Conservation (phyloP, 2,113 vertebrate genomes). For the Strigops habroptila region DNA sequence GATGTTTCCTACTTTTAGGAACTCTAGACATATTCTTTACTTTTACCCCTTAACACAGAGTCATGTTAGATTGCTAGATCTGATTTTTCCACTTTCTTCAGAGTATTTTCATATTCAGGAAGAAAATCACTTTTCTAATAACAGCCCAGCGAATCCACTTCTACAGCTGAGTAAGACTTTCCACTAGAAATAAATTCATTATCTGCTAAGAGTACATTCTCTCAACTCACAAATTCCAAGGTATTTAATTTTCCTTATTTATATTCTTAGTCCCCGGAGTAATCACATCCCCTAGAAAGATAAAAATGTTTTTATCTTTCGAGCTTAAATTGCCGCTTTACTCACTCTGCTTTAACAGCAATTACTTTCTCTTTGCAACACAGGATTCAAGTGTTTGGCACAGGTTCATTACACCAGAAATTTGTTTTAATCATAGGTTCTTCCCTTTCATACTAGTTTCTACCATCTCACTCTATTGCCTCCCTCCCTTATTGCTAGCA, state of each 20-base stretch:
- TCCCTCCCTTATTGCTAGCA: background rate
- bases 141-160: background rate
- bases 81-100: background rate
- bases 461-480: background rate
- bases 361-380: background rate
- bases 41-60: background rate
- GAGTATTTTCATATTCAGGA: background rate
- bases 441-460: background rate
- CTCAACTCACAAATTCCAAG: slow-evolving; percentile 13
- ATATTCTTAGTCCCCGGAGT: background rate
- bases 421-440: background rate
- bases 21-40: background rate
- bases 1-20: background rate
- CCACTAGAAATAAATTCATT: slow-evolving; percentile 26
- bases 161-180: background rate
- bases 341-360: background rate
- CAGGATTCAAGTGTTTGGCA: background rate
- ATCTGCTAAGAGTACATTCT: slow-evolving; percentile 27
- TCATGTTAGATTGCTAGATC: background rate
- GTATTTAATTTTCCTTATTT: slow-evolving; percentile 45
- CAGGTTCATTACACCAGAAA: background rate
- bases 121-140: background rate
- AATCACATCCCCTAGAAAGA: background rate
- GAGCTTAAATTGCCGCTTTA: background rate
- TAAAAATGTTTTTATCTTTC: slow-evolving; percentile 2